Evolutionary conservation across 2,797 vertebrate genomes (phyloP).

Genomic region (Fundulus diaphanus): DNA sequence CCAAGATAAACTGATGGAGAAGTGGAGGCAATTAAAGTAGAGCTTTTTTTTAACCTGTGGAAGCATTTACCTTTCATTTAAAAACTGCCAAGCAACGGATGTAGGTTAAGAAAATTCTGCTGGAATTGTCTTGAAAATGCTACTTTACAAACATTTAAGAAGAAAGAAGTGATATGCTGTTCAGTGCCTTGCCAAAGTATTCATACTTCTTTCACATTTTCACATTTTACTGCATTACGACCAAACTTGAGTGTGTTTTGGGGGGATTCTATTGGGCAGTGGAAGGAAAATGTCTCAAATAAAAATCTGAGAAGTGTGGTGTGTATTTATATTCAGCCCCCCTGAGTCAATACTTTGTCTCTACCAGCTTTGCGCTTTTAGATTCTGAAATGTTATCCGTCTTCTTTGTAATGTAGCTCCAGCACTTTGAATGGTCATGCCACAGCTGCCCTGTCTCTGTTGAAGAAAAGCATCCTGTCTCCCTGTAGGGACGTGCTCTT

Average conservation of each 20-base stretch:
- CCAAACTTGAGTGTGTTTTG: neutral
- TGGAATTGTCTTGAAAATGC: neutral
- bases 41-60: neutral
- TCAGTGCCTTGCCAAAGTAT: neutral
- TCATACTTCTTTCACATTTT: neutral
- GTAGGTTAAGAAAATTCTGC: neutral
- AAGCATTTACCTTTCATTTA: constrained; percentile 11
- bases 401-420: neutral
- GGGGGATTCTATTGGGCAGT: too few relatives aligned
- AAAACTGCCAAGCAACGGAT: neutral
- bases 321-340: too few relatives aligned
- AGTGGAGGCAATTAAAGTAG: neutral
- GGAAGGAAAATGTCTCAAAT: neutral
- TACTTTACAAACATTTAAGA: neutral
- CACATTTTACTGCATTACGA: neutral
- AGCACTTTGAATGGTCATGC: too few relatives aligned
- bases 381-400: neutral
- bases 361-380: neutral
- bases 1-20: constrained; percentile 17
- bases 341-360: neutral
- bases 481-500: neutral
- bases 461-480: neutral
- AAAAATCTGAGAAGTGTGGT: neutral
- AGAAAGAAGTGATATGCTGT: neutral
- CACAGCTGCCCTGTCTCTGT: neutral